Evolutionary conservation across 2,113 vertebrate genomes (phyloP), one percentile per base, ranked within the genome.

Genomic region (Myotis brandtii): DNA sequence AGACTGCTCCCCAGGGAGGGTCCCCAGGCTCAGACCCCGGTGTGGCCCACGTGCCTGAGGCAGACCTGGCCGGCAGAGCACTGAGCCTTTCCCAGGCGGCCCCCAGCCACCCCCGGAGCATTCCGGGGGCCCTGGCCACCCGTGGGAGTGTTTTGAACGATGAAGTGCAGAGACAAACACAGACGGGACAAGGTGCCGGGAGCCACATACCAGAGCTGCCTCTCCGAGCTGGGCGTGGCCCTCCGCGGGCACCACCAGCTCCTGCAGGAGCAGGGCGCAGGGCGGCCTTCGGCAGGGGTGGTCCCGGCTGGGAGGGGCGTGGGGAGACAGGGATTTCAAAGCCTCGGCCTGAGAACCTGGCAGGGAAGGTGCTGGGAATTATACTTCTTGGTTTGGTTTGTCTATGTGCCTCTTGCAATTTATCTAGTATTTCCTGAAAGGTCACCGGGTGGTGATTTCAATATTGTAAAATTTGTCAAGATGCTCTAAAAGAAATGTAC

Each of bases 401-500:
- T 69, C 94, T 94, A 52, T 95, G 92, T 95, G 91, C 85, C 95
- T 96, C 96, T 69, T 98, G 97, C 70, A 97, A 97, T 98, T 98
- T 98, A 96, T 98, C 96, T 96, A 96, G 95, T 89, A 96, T 95
- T 98, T 98, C 76, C 95, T 23, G 12, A 98, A 98, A 98, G 97
- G 97, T 98, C 97, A 97, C 82, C 5, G 37, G 86, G 91, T 97
- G 93, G 95, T 25, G 67, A 98, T 98, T 98, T 98, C 96, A 97
- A 98, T 98, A 97, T 32, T 69, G 92, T 94, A 97, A 96, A 96
- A 96, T 98, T 97, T 98, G 97, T 91, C 83, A 95, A 98, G 97
- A 81, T 89, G 94, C 91, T 95, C 59, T 85, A 66, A 86, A 94
- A 96, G 97, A 95, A 97, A 95, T 95, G 96, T 84, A 96, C 93